Conservation (phyloP, 2,888 invertebrate species). For the Hedya salicella region DNA sequence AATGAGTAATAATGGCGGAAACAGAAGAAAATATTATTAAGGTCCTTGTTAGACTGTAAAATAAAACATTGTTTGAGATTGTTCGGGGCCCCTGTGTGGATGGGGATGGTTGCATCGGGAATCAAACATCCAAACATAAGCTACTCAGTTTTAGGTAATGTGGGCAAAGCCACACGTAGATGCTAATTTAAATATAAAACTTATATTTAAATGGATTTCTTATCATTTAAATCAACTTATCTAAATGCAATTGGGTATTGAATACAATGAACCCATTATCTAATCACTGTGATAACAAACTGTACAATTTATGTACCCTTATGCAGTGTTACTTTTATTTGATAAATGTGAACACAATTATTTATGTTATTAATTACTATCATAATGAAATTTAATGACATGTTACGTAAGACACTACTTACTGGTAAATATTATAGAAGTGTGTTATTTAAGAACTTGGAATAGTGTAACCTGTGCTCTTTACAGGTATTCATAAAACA, state of each 20-base stretch:
- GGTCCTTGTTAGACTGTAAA: no score
- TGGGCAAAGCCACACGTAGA: no score
- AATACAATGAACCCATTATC: constrained; percentile 33
- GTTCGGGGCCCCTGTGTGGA: no score
- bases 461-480: no score
- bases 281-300: constrained; percentile 24
- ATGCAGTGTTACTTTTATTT: background rate
- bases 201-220: constrained; percentile 1
- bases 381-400: background rate
- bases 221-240: constrained; percentile 20
- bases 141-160: no score
- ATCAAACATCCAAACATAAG: no score
- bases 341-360: background rate
- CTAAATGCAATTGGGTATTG: constrained; percentile 23
- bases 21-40: no score
- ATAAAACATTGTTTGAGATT: no score
- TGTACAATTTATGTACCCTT: background rate
- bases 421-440: background rate
- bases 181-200: background rate
- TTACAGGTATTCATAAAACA: no score
- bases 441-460: no score
- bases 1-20: no score
- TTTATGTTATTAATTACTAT: background rate
- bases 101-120: no score
- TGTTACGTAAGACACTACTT: background rate